These are phyloP conservation scores for Mirounga angustirostris DNA, from an alignment of 2,113 vertebrate species.

Conservation along the genomic window DNA sequence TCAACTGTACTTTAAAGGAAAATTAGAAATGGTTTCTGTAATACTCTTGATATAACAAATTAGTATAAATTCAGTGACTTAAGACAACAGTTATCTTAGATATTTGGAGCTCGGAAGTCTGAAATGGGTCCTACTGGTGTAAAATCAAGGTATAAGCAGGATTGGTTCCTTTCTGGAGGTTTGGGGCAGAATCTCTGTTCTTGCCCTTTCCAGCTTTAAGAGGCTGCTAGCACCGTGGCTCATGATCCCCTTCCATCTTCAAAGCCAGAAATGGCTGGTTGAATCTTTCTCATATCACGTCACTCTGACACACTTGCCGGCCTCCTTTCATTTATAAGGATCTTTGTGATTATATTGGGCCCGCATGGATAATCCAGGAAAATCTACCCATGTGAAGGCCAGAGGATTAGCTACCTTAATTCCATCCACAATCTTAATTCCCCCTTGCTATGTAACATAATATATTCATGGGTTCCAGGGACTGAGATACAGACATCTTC, in stretches of 20 bases:
- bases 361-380: neutral
- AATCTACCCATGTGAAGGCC: neutral
- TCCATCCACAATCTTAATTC: neutral
- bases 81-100: neutral
- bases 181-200: neutral
- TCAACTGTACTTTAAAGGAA: conserved; percentile 30
- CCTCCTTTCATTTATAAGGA: neutral
- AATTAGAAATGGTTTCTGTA: neutral
- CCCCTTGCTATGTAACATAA: neutral
- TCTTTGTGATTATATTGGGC: neutral
- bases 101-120: neutral
- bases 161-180: neutral
- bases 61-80: neutral
- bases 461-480: neutral
- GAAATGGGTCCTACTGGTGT: neutral
- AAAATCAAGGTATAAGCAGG: neutral
- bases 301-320: neutral
- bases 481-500: neutral
- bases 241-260: neutral
- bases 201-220: neutral
- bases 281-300: neutral
- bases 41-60: neutral
- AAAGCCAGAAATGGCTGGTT: neutral
- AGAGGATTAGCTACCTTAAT: neutral
- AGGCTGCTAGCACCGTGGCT: neutral